Conservation (phyloP, 2,113 vertebrate genomes). For the Menidia beryllina region DNA sequence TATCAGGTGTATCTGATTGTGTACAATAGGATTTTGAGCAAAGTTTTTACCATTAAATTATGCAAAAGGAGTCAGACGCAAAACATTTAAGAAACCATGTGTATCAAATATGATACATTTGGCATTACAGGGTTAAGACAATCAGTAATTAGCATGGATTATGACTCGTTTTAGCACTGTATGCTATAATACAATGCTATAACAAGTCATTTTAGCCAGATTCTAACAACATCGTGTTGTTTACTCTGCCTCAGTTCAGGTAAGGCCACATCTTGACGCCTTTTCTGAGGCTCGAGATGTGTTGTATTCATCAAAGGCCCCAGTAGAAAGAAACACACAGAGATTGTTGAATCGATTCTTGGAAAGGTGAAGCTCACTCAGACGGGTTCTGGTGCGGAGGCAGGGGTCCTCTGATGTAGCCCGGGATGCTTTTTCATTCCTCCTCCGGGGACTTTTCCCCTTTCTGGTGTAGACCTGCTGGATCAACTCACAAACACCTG, state of each 20-base stretch:
- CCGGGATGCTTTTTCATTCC: constrained; percentile 39
- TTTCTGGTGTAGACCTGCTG: constrained; percentile 43
- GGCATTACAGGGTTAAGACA: too few species aligned
- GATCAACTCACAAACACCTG: constrained; percentile 59
- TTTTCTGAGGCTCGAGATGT: constrained; percentile 18
- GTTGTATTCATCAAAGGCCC: constrained; percentile 23
- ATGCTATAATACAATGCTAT: too few species aligned
- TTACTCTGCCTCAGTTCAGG: constrained; percentile 27
- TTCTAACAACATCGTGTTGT: too few species aligned
- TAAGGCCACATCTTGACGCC: not conserved
- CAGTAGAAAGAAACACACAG: constrained; percentile 14
- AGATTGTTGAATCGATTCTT: constrained; percentile 33
- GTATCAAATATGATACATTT: too few species aligned
- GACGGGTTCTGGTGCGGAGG: constrained; percentile 4
- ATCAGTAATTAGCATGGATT: too few species aligned
- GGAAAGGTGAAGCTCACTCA: constrained; percentile 13
- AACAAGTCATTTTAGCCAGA: too few species aligned
- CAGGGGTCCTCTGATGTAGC: constrained; percentile 7
- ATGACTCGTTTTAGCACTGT: too few species aligned
- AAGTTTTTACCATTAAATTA: too few species aligned
- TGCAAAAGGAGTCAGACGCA: too few species aligned
- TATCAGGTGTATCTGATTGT: too few species aligned
- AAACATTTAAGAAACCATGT: too few species aligned
- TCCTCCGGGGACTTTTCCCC: constrained; percentile 39
- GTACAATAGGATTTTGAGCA: too few species aligned